Percentiles rank a stretch among this genome's conserved stretches.
These are phyloP conservation scores for Pleuronectes platessa DNA, from an alignment of 2,113 vertebrate species.

Conservation along the genomic window DNA sequence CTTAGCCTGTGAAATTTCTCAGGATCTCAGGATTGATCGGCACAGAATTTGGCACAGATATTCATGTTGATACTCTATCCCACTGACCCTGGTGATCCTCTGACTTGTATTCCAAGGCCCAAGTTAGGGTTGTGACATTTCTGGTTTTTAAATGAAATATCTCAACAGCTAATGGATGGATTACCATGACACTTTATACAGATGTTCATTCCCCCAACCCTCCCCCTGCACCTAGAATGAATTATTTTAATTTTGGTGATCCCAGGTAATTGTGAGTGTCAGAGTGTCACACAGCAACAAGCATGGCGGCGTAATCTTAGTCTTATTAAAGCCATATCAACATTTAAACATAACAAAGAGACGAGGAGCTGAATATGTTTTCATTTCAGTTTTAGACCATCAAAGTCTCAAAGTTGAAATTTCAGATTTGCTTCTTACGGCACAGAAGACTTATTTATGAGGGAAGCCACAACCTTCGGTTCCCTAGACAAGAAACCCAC, in stretches of 20 bases:
- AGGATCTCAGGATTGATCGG: constrained; percentile 1
- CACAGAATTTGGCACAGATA: constrained; percentile 20
- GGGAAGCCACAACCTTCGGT: constrained; percentile 1
- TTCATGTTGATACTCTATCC: background rate
- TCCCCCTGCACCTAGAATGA: no score
- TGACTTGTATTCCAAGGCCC: background rate
- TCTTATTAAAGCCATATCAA: background rate
- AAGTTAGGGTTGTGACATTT: background rate
- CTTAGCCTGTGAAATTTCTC: background rate
- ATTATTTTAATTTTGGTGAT: background rate
- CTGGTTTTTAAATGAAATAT: background rate
- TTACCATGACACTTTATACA: background rate
- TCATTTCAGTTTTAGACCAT: background rate
- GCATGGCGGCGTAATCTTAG: background rate
- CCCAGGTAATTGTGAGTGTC: background rate
- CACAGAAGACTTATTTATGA: constrained; percentile 19
- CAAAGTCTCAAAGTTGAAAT: no score
- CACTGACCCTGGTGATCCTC: background rate
- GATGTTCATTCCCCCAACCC: background rate
- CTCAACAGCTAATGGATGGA: background rate
- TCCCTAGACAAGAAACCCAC: constrained; percentile 4
- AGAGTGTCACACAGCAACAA: background rate
- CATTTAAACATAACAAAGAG: background rate
- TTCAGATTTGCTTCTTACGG: no score
- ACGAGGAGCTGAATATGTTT: background rate